A percentile compares a stretch with the other conserved stretches of the same genome.
phyloP scores from a whole-genome alignment of 2,113 vertebrate species.

The Cinclus cinclus region DNA sequence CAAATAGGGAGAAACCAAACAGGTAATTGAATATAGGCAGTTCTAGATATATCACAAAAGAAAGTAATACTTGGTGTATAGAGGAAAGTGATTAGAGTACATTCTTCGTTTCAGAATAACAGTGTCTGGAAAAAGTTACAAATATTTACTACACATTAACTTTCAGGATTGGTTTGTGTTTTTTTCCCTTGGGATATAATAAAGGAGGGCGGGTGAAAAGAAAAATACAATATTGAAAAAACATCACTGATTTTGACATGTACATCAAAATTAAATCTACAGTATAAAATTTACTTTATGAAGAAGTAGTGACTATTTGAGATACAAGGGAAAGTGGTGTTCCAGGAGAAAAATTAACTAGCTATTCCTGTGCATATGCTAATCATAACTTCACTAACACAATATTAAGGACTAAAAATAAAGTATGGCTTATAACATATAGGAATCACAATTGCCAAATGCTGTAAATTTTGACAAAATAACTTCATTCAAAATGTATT shows the following conservation, averaged over 20 bases:
- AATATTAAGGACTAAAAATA: slow-evolving; percentile 24
- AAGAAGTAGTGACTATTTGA: not conserved
- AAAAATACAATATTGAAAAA: not conserved
- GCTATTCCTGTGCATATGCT: not conserved
- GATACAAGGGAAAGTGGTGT: not conserved
- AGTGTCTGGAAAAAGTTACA: not conserved
- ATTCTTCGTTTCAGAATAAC: not conserved
- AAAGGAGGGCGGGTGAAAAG: accelerated
- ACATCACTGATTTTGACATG: not conserved
- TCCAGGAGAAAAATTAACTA: not conserved
- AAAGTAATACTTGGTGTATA: not conserved
- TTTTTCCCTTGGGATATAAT: not conserved
- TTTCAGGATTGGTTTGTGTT: not conserved
- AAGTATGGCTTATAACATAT: not conserved
- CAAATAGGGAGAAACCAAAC: not conserved
- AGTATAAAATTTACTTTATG: not conserved
- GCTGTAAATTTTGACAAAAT: not conserved
- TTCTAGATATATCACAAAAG: not conserved
- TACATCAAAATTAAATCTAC: not conserved
- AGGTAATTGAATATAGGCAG: not conserved
- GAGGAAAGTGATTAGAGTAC: not conserved
- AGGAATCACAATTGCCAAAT: slow-evolving; percentile 7
- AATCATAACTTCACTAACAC: not conserved
- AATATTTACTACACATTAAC: not conserved
- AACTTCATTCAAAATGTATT: not conserved